Conservation (phyloP, 1,140 invertebrate species). For the Philopotamus ludificatus region DNA sequence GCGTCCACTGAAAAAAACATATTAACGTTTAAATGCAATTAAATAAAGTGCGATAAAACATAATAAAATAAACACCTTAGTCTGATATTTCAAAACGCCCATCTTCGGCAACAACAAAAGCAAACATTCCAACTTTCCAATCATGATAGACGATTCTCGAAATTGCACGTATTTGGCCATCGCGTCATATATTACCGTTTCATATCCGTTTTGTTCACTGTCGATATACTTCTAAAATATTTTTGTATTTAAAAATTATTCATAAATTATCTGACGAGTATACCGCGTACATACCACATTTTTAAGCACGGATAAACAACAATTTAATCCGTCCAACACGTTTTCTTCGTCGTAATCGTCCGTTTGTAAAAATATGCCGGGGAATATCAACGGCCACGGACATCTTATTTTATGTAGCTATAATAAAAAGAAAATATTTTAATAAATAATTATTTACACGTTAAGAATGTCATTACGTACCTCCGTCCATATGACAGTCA, state of each 20-base stretch:
- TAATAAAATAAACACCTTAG: neutral
- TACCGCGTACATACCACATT: slow-evolving; percentile 26
- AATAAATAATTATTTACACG: neutral
- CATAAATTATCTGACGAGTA: neutral
- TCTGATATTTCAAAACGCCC: neutral
- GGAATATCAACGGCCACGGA: slow-evolving; percentile 30
- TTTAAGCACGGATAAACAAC: slow-evolving; percentile 31
- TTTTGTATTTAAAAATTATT: neutral
- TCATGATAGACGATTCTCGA: slow-evolving; percentile 16
- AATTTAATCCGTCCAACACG: slow-evolving; percentile 35
- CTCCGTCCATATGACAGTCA: slow-evolving; percentile 23
- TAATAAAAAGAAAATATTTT: slow-evolving; percentile 23
- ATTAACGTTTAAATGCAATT: slow-evolving; percentile 1
- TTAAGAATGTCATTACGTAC: too few relatives aligned
- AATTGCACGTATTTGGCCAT: slow-evolving; percentile 27
- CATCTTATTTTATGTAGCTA: slow-evolving; percentile 25
- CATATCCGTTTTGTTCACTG: slow-evolving; percentile 26
- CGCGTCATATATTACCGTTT: slow-evolving; percentile 33
- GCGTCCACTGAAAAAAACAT: slow-evolving; percentile 34
- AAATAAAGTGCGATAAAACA: neutral
- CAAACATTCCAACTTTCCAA: slow-evolving; percentile 22
- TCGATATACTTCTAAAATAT: slow-evolving; percentile 2
- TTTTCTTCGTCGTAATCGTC: slow-evolving; percentile 35
- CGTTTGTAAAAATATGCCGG: slow-evolving; percentile 35
- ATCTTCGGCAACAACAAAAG: slow-evolving; percentile 27